Base-by-base conservation (phyloP, 1,140 invertebrate species). In the Tribolium madens region DNA sequence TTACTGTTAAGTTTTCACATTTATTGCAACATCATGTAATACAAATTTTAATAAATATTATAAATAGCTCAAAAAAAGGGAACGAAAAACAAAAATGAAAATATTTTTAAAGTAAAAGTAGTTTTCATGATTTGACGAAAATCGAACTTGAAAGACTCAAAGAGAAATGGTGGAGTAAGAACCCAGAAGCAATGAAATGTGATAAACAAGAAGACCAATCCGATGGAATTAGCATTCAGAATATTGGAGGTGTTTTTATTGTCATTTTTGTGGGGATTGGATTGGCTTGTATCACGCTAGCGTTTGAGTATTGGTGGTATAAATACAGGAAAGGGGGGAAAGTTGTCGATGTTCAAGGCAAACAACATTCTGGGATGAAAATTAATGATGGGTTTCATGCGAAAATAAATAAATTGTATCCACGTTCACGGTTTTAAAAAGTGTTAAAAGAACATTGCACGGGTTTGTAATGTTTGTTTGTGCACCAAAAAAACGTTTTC, bases 171-270 rank as follows among this genome's bases (percentile, higher is more conserved):
- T 99, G 97, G 97, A 95, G 93, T 78, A 91, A 94, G 73, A 97
- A 98, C 84, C 90, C 92, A 0, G 88, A 91, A 0, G 91, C 90
- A 42, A 91, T 91, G 81, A 88, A 91, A 17, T 99, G 98, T 85
- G 94, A 96, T 46, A 93, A 95, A 81, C 90, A 93, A 48, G 95
- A 97, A 73, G 94, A 97, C 84, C 95, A 98, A 85, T 96, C 93
- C 10, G 97, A 98, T 81, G 97, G 97, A 36, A 99, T 99, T 82
- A 97, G 95, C 74, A 98, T 99, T 78, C 91, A 97, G 80, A 99
- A 99, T 84, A 99, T 99, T 77, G 96, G 97, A 46, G 97, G 97
- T 0, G 97, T 99, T 0, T 99, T 99, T 83, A 97, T 99, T 50
- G 95, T 98, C 0, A 97, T 98, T 78, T 96, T 98, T 80, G 95